Evolutionary conservation across 2,797 vertebrate genomes (phyloP), one percentile per base, ranked within the genome.

Genomic region (Myotis findleyi): DNA sequence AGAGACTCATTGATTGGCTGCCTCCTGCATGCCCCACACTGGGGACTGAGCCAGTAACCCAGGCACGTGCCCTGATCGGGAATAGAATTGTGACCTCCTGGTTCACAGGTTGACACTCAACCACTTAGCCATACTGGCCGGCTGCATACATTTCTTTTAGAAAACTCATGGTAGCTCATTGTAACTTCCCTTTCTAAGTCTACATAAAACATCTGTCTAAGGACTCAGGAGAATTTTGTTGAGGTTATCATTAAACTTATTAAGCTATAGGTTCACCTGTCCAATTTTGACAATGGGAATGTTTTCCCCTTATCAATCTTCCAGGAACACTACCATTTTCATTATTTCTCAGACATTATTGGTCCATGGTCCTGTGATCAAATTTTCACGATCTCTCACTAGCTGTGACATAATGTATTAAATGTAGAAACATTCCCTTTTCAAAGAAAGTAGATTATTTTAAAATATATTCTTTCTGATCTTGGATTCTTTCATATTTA

Each of bases 401-500:
- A 23, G 38, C 25, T 84, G 4, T 62, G 36, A 17, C 17, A 68
- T 72, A 75, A 80, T 87, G 49, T 90, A 94, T 66, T 91, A 80
- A 86, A 86, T 66, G 17, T 64, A 18, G 49, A 87, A 91, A 62
- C 2, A 18, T 80, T 77, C 20, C 20, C 18, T 93, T 49, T 89
- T 91, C 62, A 71, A 96, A 88, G 16, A 76, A 87, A 86, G 55
- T 41, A 59, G 12, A 23, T 79, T 75, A 49, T 81, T 93, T 90
- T 51, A 59, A 73, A 83, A 82, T 51, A 66, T 2, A 6, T 57
- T 68, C 49, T 94, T 86, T 94, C 76, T 87, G 27, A 86, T 30
- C 36, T 87, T 80, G n/a, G 13, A 47, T 86, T 88, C 25, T 83
- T 88, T 81, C 44, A n/a, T 73, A 57, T 41, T 76, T 76, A 86